These are phyloP conservation scores for Nycticebus coucang DNA, from an alignment of 2,113 vertebrate species.

Conservation along the genomic window DNA sequence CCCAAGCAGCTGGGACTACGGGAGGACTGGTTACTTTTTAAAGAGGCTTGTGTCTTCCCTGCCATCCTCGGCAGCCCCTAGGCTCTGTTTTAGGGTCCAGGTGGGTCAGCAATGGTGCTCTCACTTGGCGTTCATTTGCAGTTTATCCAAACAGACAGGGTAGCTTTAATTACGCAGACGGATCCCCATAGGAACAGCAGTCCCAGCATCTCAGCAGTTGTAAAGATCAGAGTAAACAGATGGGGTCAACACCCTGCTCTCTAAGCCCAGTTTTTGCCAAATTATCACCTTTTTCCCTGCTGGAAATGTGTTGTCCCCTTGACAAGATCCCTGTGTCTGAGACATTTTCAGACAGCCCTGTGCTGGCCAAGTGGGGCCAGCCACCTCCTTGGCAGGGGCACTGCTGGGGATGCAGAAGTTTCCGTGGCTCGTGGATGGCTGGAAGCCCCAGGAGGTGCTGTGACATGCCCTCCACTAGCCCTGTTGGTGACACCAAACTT, in stretches of 20 bases:
- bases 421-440: too few relatives aligned
- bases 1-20: too few relatives aligned
- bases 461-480: too few relatives aligned
- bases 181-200: not conserved
- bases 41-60: not conserved
- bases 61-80: not conserved
- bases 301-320: not conserved
- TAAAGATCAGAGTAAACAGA: fast-evolving
- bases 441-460: too few relatives aligned
- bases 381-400: not conserved
- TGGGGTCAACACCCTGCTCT: not conserved
- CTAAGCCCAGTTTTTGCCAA: not conserved
- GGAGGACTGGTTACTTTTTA: too few relatives aligned
- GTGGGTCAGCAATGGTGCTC: fast-evolving
- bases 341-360: too few relatives aligned
- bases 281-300: not conserved
- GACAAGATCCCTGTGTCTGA: not conserved
- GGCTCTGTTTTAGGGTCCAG: fast-evolving
- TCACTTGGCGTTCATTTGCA: too few relatives aligned
- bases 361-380: fast-evolving
- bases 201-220: not conserved
- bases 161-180: not conserved
- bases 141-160: not conserved
- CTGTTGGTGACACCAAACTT: too few relatives aligned
- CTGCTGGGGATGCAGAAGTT: not conserved